Evolutionary conservation across 1,140 invertebrate genomes (phyloP).

Genomic region (Diorhabda sublineata): DNA sequence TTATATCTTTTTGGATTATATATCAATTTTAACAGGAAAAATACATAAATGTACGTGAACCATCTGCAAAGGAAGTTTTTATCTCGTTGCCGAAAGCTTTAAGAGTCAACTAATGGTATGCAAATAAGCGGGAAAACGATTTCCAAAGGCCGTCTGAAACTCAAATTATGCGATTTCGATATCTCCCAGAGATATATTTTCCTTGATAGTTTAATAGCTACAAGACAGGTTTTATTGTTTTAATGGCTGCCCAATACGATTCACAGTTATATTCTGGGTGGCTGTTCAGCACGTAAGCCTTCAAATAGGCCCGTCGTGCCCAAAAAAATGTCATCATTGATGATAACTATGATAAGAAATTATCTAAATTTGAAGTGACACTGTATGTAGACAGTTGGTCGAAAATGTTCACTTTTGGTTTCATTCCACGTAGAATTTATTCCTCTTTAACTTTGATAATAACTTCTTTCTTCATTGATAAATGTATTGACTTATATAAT

Average conservation of each 20-base stretch:
- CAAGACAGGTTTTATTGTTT: neutral
- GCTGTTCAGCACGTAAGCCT: no score
- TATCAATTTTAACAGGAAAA: neutral
- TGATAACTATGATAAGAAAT: no score
- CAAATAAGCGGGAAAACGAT: neutral
- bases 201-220: neutral
- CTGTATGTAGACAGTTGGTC: no score
- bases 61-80: neutral
- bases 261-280: no score
- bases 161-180: slow-evolving; percentile 2
- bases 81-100: neutral
- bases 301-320: no score
- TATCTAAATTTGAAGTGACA: no score
- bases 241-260: neutral
- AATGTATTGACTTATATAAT: no score
- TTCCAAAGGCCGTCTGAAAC: neutral
- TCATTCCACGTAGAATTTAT: no score
- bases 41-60: neutral
- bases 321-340: no score
- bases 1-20: neutral
- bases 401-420: no score
- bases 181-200: neutral
- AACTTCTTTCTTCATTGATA: no score
- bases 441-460: no score
- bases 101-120: neutral